These are phyloP conservation scores for Leptopilina boulardi DNA, from an alignment of 1,140 invertebrate genomes.

Conservation along the genomic window DNA sequence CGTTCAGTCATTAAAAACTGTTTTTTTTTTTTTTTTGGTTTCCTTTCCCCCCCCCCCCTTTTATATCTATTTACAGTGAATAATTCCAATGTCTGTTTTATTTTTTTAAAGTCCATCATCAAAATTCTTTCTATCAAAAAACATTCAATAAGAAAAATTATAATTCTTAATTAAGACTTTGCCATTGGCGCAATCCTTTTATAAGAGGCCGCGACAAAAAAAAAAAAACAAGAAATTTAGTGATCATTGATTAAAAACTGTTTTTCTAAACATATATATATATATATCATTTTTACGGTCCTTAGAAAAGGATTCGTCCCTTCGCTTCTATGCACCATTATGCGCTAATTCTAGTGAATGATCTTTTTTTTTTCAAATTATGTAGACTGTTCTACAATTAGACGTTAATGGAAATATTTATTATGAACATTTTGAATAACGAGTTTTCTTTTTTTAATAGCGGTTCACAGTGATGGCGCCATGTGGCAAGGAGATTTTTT, in stretches of 20 bases:
- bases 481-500: slow-evolving; percentile 17
- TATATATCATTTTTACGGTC: slow-evolving; percentile 18
- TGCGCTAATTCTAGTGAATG: slow-evolving; percentile 46
- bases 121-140: slow-evolving; percentile 14
- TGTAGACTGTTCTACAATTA: slow-evolving; percentile 45
- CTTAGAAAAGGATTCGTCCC: slow-evolving; percentile 49
- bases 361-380: slow-evolving; percentile 36
- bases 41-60: too few relatives aligned
- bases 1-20: slow-evolving; percentile 20
- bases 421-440: slow-evolving; percentile 47
- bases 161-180: slow-evolving; percentile 11
- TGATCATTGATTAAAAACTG: slow-evolving; percentile 5
- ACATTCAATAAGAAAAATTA: slow-evolving; percentile 4
- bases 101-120: background rate
- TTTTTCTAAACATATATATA: background rate
- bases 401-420: slow-evolving; percentile 48
- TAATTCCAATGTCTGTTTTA: background rate
- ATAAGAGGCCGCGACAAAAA: slow-evolving; percentile 17
- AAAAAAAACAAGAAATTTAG: background rate
- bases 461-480: slow-evolving; percentile 24
- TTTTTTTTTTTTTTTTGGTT: background rate
- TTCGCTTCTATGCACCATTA: slow-evolving; percentile 47
- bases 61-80: slow-evolving; percentile 5
- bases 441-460: slow-evolving; percentile 5
- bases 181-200: slow-evolving; percentile 28